phyloP scores from a whole-genome alignment of 2,797 vertebrate genomes.

The Eutrigla gurnardus region DNA sequence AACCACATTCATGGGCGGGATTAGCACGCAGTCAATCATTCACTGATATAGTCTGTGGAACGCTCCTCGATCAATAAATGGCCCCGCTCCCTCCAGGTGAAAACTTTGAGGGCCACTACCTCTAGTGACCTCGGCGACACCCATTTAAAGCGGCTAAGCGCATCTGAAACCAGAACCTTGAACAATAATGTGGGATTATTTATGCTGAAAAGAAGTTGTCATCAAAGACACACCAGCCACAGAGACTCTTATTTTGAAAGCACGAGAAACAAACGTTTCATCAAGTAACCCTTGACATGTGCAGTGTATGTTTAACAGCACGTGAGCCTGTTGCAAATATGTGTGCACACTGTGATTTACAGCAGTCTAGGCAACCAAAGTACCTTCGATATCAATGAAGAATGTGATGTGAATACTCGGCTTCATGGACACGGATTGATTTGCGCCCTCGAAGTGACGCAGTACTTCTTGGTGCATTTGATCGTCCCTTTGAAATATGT shows the following conservation, averaged over 20 bases:
- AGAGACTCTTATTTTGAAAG: constrained; percentile 32
- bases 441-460: background rate
- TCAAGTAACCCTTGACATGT: background rate
- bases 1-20: constrained; percentile 76
- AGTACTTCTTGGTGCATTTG: constrained; percentile 6
- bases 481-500: constrained; percentile 2
- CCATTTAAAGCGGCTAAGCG: constrained; percentile 49
- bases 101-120: constrained; percentile 64
- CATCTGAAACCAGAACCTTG: constrained; percentile 41
- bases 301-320: background rate
- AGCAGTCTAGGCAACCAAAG: background rate
- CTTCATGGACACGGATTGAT: constrained; percentile 2
- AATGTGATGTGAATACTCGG: constrained; percentile 10
- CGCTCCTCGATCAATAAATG: constrained; percentile 78
- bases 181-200: constrained; percentile 52
- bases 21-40: constrained; percentile 82
- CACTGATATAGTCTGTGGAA: constrained; percentile 78
- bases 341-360: background rate
- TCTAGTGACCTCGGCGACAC: constrained; percentile 49
- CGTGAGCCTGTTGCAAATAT: background rate
- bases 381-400: background rate
- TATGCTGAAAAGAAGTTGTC: constrained; percentile 32
- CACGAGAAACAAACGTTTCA: background rate
- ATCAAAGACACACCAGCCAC: background rate
- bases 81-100: constrained; percentile 65